A percentile compares a stretch with the other conserved stretches of the same genome.
These are phyloP conservation scores for Horisme vitalbata DNA, from an alignment of 2,888 invertebrate species.

Conservation along the genomic window DNA sequence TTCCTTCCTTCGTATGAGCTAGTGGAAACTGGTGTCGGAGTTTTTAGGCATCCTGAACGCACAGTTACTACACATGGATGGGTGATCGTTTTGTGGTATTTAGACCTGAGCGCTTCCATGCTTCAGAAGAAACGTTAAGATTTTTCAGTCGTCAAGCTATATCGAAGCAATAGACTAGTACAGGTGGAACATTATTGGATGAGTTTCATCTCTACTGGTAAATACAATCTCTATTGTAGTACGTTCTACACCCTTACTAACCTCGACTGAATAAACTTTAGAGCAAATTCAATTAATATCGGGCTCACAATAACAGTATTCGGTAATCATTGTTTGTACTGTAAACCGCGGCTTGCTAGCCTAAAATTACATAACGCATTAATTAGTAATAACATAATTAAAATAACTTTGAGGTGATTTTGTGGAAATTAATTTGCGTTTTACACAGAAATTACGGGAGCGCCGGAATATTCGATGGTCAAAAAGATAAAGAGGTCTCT, in stretches of 20 bases:
- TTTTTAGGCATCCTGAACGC: too few relatives aligned
- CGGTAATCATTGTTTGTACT: constrained; percentile 68
- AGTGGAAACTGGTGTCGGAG: too few relatives aligned
- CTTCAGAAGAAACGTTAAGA: too few relatives aligned
- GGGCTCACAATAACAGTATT: constrained; percentile 74
- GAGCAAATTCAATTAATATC: constrained; percentile 72
- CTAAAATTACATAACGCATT: constrained; percentile 19
- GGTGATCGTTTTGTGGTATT: too few relatives aligned
- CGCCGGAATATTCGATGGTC: too few relatives aligned
- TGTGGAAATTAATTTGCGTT: background rate
- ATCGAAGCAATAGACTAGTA: too few relatives aligned
- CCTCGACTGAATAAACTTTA: constrained; percentile 74
- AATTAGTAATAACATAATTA: constrained; percentile 10
- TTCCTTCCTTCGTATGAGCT: too few relatives aligned
- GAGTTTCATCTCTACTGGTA: constrained; percentile 10
- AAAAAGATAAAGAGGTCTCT: too few relatives aligned
- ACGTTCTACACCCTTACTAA: constrained; percentile 36
- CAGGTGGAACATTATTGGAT: too few relatives aligned
- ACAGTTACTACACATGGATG: too few relatives aligned
- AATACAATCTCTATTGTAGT: background rate
- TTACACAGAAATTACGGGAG: background rate
- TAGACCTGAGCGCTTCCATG: too few relatives aligned
- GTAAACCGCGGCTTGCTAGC: constrained; percentile 47
- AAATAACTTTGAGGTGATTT: background rate
- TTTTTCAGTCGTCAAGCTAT: too few relatives aligned